A percentile compares a stretch with the other conserved stretches of the same genome.
These are phyloP conservation scores for Enoplosus armatus DNA, from an alignment of 2,797 vertebrate genomes.

Conservation along the genomic window DNA sequence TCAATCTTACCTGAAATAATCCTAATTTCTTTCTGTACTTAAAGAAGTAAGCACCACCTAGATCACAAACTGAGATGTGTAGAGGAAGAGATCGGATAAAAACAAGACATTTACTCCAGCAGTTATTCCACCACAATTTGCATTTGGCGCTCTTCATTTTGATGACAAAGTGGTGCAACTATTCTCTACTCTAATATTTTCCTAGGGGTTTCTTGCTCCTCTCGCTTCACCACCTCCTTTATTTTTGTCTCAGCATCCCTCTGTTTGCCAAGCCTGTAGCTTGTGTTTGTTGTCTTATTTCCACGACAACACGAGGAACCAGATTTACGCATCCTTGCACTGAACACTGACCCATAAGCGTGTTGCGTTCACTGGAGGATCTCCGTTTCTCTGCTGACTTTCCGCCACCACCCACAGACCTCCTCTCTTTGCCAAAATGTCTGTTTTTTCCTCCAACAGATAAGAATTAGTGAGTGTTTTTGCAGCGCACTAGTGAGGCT, in stretches of 20 bases:
- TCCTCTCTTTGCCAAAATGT: not conserved
- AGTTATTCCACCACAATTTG: constrained; percentile 4
- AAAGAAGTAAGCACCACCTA: not conserved
- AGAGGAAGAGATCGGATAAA: not conserved
- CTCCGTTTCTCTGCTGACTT: constrained; percentile 17
- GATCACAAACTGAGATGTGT: not conserved
- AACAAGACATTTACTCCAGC: constrained; percentile 4
- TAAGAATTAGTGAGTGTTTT: constrained; percentile 61
- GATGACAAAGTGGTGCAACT: constrained; percentile 48
- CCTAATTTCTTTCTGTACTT: not conserved
- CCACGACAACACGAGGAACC: constrained; percentile 65
- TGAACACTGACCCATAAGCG: constrained; percentile 41
- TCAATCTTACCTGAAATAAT: constrained; percentile 13
- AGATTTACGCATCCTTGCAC: constrained; percentile 36
- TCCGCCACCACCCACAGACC: constrained; percentile 28
- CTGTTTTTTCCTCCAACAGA: constrained; percentile 41
- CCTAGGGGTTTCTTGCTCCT: constrained; percentile 31
- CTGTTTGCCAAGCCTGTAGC: constrained; percentile 38
- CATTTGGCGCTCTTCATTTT: constrained; percentile 31
- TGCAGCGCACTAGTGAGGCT: constrained; percentile 42
- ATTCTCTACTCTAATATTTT: constrained; percentile 56
- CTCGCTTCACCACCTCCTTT: constrained; percentile 24
- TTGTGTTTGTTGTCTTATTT: constrained; percentile 73
- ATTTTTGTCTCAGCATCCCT: constrained; percentile 49
- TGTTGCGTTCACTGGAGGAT: constrained; percentile 2